Evolutionary conservation across 2,113 vertebrate species (phyloP), one percentile per base, ranked within the genome.

Genomic region (Erythrocercus mccallii): DNA sequence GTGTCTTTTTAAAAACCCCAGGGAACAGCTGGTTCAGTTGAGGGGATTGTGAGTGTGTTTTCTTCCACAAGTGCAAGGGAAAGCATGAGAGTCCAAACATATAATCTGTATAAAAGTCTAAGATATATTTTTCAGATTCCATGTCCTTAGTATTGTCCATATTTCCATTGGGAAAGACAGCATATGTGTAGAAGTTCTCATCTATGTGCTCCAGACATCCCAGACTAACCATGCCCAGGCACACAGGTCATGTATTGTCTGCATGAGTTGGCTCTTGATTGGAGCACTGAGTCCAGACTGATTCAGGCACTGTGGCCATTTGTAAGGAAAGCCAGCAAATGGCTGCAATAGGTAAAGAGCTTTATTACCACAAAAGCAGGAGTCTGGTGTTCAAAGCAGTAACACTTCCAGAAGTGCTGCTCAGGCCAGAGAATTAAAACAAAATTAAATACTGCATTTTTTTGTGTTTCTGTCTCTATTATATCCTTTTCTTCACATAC

Each of bases 91-190:
- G 4, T 8, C 47, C 28, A 31, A 66, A 51, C 12, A 70, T 2
- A 16, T 27, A 35, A 60, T n/a, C 11, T 70, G 5, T 71, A 24
- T 33, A 51, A 42, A 54, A 66, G 22, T 6, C 0, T 0, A 66
- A 81, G 31, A 28, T n/a, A 8, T 0, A 12, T 64, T 82, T 23
- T 66, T 68, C 30, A 31, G 30, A 35, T 68, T 84, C 30, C 33
- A 6, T 58, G 21, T 47, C n/a, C 9, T 61, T 42, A 19, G 5
- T 1, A 1, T 27, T 27, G 28, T 60, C 25, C 1, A 0, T 40
- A 61, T 51, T 90, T 80, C 66, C 28, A 33, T 12, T 38, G 27
- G 33, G 44, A 28, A 69, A 47, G 53, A 12, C 31, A 70, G 19
- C 0, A 2, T 33, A 3, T n/a, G 30, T 30, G 18, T 60, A 50